Percentiles rank a stretch among this genome's conserved stretches.
Conservation (phyloP, 2,888 invertebrate genomes). For the Antheraea yamamai region DNA sequence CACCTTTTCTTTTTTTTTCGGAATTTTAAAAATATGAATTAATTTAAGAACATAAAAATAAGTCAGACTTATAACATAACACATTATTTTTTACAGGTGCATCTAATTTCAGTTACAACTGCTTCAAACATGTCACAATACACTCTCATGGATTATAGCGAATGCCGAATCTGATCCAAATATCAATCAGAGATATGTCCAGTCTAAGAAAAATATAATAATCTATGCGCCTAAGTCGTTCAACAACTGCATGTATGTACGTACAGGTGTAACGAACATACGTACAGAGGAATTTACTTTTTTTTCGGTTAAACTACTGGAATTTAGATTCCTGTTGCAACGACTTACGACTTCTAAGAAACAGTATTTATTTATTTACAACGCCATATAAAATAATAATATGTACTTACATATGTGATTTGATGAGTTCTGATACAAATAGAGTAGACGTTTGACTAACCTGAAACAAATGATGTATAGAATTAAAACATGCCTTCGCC, state of each 20-base stretch:
- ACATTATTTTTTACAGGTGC: too few relatives aligned
- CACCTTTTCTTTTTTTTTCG: too few relatives aligned
- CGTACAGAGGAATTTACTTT: background rate
- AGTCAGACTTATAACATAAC: too few relatives aligned
- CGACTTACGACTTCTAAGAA: background rate
- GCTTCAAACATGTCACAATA: background rate
- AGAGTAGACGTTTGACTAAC: background rate
- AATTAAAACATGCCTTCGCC: background rate
- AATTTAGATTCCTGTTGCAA: slow-evolving; percentile 2
- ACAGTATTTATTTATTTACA: background rate
- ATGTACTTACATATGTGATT: background rate
- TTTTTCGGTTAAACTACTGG: background rate
- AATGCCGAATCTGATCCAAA: background rate
- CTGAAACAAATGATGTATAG: background rate
- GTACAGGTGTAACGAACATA: background rate
- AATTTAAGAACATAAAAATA: too few relatives aligned
- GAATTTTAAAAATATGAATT: too few relatives aligned
- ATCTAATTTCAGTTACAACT: too few relatives aligned
- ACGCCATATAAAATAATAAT: background rate
- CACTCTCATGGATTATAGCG: background rate
- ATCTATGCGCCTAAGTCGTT: background rate
- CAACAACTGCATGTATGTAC: background rate
- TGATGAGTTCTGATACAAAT: background rate
- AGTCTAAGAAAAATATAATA: background rate
- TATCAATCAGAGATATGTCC: background rate